These are phyloP conservation scores for Brachymystax lenok DNA, from an alignment of 2,797 vertebrate species.

Conservation along the genomic window DNA sequence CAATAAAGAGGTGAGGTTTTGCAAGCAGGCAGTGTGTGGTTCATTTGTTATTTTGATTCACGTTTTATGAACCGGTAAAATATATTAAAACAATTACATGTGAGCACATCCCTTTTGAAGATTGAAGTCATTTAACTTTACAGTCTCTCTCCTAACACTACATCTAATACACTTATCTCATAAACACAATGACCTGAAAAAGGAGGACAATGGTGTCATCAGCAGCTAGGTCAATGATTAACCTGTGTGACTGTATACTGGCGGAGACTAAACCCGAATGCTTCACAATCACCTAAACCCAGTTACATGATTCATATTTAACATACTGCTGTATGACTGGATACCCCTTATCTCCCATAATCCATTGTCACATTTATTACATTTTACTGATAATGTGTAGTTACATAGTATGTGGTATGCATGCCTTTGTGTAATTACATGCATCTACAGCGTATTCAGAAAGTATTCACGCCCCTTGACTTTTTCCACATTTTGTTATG, in stretches of 20 bases:
- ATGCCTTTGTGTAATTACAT: background rate
- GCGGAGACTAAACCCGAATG: background rate
- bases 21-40: no score
- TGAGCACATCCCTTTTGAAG: background rate
- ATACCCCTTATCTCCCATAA: background rate
- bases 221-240: conserved; percentile 58
- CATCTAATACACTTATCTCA: background rate
- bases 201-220: conserved; percentile 34
- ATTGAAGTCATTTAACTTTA: background rate
- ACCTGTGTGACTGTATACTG: conserved; percentile 32
- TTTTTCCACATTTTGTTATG: no score
- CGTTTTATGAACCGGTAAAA: no score
- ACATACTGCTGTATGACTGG: background rate
- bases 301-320: background rate
- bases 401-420: background rate
- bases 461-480: background rate
- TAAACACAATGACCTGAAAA: conserved; percentile 6
- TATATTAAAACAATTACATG: no score
- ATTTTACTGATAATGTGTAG: background rate
- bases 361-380: background rate
- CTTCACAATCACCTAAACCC: background rate
- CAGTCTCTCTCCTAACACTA: background rate
- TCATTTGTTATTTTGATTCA: no score
- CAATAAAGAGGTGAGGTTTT: no score
- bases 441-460: background rate